Evolutionary conservation across 92 coral and sea anemone species (phyloP).

Genomic region (Paragorgia papillata): DNA sequence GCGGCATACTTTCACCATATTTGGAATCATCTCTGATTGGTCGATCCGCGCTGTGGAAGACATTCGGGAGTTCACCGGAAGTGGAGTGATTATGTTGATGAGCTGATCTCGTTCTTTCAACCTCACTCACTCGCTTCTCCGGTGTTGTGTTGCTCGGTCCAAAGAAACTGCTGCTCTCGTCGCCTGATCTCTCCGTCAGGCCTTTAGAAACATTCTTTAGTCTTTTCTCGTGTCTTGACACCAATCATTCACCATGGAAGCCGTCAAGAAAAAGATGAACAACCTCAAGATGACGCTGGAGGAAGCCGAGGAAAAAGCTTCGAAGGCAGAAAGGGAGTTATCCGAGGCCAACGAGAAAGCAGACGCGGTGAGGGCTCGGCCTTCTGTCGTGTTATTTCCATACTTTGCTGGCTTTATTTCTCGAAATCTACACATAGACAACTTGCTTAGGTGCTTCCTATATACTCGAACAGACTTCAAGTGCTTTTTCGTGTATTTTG

Average conservation of each 20-base stretch:
- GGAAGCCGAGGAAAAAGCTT: slow-evolving; percentile 77
- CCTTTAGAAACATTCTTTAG: slow-evolving; percentile 19
- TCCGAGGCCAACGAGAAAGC: slow-evolving; percentile 78
- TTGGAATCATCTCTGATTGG: slow-evolving; percentile 43
- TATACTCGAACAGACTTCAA: not conserved
- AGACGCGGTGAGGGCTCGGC: slow-evolving; percentile 52
- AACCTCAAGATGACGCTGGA: slow-evolving; percentile 73
- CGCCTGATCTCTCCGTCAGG: too few species aligned
- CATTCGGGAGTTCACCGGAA: slow-evolving; percentile 39
- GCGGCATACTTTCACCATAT: slow-evolving; percentile 36
- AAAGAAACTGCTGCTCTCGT: not conserved
- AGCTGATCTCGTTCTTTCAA: too few species aligned
- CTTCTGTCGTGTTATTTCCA: slow-evolving; percentile 31
- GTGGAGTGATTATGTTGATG: slow-evolving; percentile 2
- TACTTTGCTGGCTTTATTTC: not conserved
- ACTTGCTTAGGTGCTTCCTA: not conserved
- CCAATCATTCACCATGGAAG: slow-evolving; percentile 84
- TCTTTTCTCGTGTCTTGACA: slow-evolving; percentile 55
- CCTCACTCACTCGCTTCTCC: slow-evolving; percentile 12
- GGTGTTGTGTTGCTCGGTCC: not conserved
- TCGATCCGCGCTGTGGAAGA: not conserved
- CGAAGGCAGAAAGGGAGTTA: slow-evolving; percentile 79
- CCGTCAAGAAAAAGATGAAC: slow-evolving; percentile 98
- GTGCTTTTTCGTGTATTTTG: slow-evolving; percentile 9
- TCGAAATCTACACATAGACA: slow-evolving; percentile 16